Evolutionary conservation across 1,140 invertebrate genomes (phyloP), one percentile per base, ranked within the genome.

Genomic region (Drosophila kohkoa): DNA sequence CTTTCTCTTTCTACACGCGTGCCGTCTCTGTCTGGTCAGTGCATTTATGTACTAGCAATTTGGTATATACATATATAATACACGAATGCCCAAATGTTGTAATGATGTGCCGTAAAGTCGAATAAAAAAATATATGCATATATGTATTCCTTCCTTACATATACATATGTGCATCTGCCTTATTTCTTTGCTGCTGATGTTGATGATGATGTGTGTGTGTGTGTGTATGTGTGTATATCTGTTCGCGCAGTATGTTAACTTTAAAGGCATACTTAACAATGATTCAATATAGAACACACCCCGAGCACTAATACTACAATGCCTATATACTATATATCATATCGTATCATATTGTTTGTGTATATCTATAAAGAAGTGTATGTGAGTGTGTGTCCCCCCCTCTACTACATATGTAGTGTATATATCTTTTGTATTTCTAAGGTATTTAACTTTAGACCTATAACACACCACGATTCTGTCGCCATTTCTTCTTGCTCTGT

Each of bases 61-160:
- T 74, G 48, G 66, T 70, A 75, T 70, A 60, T 63, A 75, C 63
- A 60, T 63, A 71, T 69, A 71, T 75, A 75, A 75, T 75, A 69
- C 59, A 74, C 65, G 66, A 62, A 69, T 74, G 66, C 64, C 71
- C 58, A 68, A 46, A 28, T 16, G 41, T 16, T 43, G 25, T 30
- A 32, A 68, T 68, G 8, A 57, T 75, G 41, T 70, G 65, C 25
- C 20, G 20, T 73, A 59, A 73, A 57, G 32, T 73, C 70, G 45
- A 73, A 67, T 73, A 67, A 73, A 73, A 67, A 73, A 58, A 66
- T 66, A 67, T 57, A 67, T 41, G 11, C 11, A 20, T 54, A 15
- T 55, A 52, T 64, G 30, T 43, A 49, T 62, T 62, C 15, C 8
- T 5, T 60, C 16, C 20, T 43, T 20, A n/a, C 8, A 28, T 46